Evolutionary conservation across 2,113 vertebrate genomes (phyloP).

Genomic region (Plectropomus leopardus): DNA sequence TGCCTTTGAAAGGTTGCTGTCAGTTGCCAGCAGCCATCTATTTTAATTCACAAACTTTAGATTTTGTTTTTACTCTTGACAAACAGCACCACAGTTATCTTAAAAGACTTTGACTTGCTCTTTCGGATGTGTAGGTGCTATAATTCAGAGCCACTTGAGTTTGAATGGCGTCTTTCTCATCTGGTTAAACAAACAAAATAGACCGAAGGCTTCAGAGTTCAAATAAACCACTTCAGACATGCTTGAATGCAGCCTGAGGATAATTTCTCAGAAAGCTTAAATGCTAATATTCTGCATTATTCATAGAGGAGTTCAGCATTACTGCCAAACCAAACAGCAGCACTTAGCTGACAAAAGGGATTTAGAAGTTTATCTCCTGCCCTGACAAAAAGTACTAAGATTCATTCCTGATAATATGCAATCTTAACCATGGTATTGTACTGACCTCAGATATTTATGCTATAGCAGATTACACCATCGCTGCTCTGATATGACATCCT

Average conservation of each 20-base stretch:
- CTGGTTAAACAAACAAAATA: constrained; percentile 35
- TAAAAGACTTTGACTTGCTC: neutral
- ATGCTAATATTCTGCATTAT: constrained; percentile 53
- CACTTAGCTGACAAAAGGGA: constrained; percentile 15
- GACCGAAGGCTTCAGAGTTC: constrained; percentile 19
- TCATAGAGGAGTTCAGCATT: constrained; percentile 30
- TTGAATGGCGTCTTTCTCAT: constrained; percentile 29
- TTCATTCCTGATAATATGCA: neutral
- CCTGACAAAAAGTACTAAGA: neutral
- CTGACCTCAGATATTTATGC: neutral
- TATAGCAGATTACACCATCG: neutral
- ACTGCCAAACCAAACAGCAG: constrained; percentile 30
- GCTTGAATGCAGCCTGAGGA: constrained; percentile 24
- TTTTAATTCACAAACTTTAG: neutral
- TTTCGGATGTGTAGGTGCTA: constrained; percentile 13
- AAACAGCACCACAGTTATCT: neutral
- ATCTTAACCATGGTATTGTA: neutral
- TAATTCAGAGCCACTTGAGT: constrained; percentile 40
- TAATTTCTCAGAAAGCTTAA: constrained; percentile 37
- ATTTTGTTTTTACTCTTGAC: neutral
- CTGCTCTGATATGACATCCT: neutral
- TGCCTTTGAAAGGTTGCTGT: neutral
- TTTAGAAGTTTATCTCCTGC: constrained; percentile 26
- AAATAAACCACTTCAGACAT: constrained; percentile 33
- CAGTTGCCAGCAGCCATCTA: neutral